Conservation (phyloP, 2,888 invertebrate genomes). For the Ceramica pisi region DNA sequence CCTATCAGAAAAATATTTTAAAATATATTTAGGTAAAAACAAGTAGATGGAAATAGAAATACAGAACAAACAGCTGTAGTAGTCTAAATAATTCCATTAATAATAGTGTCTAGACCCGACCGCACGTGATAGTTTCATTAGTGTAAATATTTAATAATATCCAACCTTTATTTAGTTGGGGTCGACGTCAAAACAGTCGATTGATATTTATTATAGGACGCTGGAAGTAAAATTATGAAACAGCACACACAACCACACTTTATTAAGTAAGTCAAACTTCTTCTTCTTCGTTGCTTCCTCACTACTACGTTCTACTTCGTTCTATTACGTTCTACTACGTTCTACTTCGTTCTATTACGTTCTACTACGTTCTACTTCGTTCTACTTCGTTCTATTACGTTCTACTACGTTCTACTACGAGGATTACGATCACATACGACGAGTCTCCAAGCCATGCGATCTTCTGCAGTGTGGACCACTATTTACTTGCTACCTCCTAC, state of each 20-base stretch:
- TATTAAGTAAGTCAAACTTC: background rate
- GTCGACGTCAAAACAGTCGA: background rate
- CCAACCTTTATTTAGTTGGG: background rate
- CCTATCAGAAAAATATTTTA: too few species aligned
- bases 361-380: too few species aligned
- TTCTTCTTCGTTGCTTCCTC: too few species aligned
- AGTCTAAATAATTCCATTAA: conserved; percentile 4
- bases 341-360: too few species aligned
- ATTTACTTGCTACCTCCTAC: too few species aligned
- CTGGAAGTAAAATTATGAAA: background rate
- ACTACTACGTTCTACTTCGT: too few species aligned
- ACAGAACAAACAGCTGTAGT: background rate
- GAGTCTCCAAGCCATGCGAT: too few species aligned
- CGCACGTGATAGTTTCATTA: conserved; percentile 41
- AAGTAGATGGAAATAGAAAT: background rate
- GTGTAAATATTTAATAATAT: conserved; percentile 34
- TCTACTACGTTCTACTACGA: too few species aligned
- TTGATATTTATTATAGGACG: conserved; percentile 8
- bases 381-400: too few species aligned
- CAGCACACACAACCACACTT: background rate
- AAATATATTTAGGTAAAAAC: background rate
- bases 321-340: too few species aligned
- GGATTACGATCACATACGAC: too few species aligned
- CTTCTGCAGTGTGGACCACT: too few species aligned
- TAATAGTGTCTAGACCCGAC: conserved; percentile 23